phyloP scores from a whole-genome alignment of 2,888 invertebrate species.

The Tubulanus polymorphus region DNA sequence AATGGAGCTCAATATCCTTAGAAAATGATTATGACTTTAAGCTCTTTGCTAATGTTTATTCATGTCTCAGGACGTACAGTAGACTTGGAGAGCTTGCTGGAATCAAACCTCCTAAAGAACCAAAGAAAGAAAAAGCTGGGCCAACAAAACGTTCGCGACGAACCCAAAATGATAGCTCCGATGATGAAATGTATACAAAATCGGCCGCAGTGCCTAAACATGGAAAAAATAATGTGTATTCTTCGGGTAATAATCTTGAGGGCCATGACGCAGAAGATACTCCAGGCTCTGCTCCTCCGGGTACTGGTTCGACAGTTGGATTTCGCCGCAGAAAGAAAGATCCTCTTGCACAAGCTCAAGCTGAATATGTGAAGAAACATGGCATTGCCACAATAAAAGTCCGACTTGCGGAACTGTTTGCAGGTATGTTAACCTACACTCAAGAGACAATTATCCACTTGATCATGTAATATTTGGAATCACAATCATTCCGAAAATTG shows the following conservation, averaged over 20 bases:
- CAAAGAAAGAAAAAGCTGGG: background rate
- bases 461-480: too few species aligned
- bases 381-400: slow-evolving; percentile 45
- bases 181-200: too few species aligned
- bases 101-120: slow-evolving; percentile 19
- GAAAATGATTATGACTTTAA: too few species aligned
- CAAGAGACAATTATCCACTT: background rate
- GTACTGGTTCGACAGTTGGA: slow-evolving; percentile 12
- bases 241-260: too few species aligned
- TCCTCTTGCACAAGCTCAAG: slow-evolving; percentile 26
- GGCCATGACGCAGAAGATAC: too few species aligned
- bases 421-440: slow-evolving; percentile 27
- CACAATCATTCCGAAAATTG: background rate
- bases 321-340: slow-evolving; percentile 28
- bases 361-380: slow-evolving; percentile 39
- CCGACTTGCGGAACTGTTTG: slow-evolving; percentile 41
- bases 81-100: slow-evolving; percentile 35
- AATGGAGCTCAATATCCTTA: too few species aligned
- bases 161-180: too few species aligned
- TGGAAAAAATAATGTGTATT: too few species aligned
- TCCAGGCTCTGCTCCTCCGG: too few species aligned
- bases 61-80: slow-evolving; percentile 30
- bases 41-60: background rate
- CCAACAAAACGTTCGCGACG: slow-evolving; percentile 9
- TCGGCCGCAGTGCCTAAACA: too few species aligned